phyloP scores from a whole-genome alignment of 2,888 invertebrate genomes.

The Nymphalis urticae region DNA sequence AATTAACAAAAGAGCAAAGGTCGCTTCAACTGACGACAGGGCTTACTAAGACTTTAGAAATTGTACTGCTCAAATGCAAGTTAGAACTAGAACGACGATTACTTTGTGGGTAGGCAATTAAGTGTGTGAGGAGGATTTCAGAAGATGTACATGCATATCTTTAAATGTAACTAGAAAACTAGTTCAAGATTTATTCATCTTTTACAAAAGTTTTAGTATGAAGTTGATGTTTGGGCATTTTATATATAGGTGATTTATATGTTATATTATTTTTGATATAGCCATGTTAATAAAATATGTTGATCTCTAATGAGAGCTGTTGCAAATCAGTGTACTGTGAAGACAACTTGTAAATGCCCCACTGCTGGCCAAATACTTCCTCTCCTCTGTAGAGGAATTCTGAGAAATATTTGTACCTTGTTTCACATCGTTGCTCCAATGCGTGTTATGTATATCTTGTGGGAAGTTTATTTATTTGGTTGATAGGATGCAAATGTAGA shows the following conservation, averaged over 20 bases:
- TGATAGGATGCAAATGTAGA: too few relatives aligned
- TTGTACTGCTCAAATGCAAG: constrained; percentile 23
- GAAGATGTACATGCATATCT: constrained; percentile 11
- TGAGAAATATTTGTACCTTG: too few relatives aligned
- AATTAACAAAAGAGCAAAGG: constrained; percentile 34
- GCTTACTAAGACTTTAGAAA: constrained; percentile 26
- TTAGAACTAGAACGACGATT: constrained; percentile 26
- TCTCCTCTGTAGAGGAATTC: too few relatives aligned
- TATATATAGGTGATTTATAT: background rate
- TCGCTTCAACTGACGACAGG: constrained; percentile 25
- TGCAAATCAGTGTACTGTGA: too few relatives aligned
- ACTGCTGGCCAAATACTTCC: too few relatives aligned
- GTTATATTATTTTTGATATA: background rate
- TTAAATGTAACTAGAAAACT: constrained; percentile 1
- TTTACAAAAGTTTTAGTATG: background rate
- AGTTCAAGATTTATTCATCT: background rate
- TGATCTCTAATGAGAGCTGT: too few relatives aligned
- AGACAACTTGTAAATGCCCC: too few relatives aligned
- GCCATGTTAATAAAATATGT: background rate
- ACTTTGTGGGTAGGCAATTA: constrained; percentile 31
- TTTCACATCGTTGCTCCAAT: too few relatives aligned
- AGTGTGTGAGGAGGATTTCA: constrained; percentile 25
- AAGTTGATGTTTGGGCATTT: background rate
- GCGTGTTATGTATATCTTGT: too few relatives aligned
- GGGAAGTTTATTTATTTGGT: too few relatives aligned